Evolutionary conservation across 2,113 vertebrate genomes (phyloP).

Genomic region (Struthidea cinerea): DNA sequence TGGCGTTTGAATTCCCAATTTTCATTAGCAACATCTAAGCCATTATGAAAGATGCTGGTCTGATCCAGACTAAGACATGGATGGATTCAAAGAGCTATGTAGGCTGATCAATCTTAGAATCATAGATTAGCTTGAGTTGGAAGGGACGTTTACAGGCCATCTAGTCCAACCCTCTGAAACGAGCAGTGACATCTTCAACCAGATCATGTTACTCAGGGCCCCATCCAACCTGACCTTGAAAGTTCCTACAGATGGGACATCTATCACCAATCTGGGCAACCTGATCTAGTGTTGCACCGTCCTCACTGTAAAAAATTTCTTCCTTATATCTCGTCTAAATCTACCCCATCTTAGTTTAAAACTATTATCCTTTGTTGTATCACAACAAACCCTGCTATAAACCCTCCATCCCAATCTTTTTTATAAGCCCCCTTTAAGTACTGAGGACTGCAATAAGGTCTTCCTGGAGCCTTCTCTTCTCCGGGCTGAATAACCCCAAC

Average conservation of each 20-base stretch:
- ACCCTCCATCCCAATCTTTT: not conserved
- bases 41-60: not conserved
- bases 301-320: accelerated
- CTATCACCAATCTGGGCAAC: not conserved
- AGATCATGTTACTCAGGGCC: not conserved
- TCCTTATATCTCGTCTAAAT: not conserved
- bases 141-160: not conserved
- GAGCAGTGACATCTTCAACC: not conserved
- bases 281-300: not conserved
- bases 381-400: not conserved
- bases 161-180: not conserved
- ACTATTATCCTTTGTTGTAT: not conserved
- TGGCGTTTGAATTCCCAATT: not conserved
- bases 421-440: not conserved
- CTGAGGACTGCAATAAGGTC: not conserved
- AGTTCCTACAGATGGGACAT: not conserved
- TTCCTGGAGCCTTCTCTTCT: not conserved
- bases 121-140: not conserved
- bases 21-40: not conserved
- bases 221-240: not conserved
- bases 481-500: not conserved
- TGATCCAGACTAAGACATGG: not conserved
- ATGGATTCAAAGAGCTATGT: not conserved
- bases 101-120: not conserved
- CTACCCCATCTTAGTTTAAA: not conserved